A percentile compares a stretch with the other conserved stretches of the same genome.
These are phyloP conservation scores for Phyllostomus hastatus DNA, from an alignment of 2,113 vertebrate genomes.

Conservation along the genomic window DNA sequence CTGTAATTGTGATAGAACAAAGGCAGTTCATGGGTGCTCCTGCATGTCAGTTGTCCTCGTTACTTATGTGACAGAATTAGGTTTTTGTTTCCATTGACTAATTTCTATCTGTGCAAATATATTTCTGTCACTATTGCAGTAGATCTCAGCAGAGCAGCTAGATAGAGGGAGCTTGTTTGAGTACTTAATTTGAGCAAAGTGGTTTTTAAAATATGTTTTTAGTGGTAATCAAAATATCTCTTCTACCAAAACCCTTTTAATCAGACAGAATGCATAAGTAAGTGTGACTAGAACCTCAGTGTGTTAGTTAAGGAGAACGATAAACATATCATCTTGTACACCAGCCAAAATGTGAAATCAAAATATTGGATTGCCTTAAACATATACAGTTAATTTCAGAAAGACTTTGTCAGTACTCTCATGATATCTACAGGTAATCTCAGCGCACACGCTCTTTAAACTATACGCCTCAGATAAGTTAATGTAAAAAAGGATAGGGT, in stretches of 20 bases:
- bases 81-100: slow-evolving; percentile 49
- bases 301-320: not conserved
- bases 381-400: not conserved
- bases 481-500: not conserved
- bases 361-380: not conserved
- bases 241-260: not conserved
- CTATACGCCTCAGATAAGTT: not conserved
- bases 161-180: not conserved
- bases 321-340: not conserved
- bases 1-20: slow-evolving; percentile 60
- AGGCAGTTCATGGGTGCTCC: slow-evolving; percentile 41
- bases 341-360: not conserved
- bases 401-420: not conserved
- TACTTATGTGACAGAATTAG: slow-evolving; percentile 61
- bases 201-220: slow-evolving; percentile 26
- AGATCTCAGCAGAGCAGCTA: not conserved
- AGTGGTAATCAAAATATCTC: not conserved
- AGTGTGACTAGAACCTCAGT: not conserved
- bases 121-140: not conserved
- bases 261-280: not conserved
- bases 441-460: not conserved
- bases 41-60: slow-evolving; percentile 35
- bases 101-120: slow-evolving; percentile 10
- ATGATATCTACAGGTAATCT: not conserved
- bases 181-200: slow-evolving; percentile 5